Base-by-base conservation (phyloP, 2,797 vertebrate genomes). In the Propithecus perrieri region DNA sequence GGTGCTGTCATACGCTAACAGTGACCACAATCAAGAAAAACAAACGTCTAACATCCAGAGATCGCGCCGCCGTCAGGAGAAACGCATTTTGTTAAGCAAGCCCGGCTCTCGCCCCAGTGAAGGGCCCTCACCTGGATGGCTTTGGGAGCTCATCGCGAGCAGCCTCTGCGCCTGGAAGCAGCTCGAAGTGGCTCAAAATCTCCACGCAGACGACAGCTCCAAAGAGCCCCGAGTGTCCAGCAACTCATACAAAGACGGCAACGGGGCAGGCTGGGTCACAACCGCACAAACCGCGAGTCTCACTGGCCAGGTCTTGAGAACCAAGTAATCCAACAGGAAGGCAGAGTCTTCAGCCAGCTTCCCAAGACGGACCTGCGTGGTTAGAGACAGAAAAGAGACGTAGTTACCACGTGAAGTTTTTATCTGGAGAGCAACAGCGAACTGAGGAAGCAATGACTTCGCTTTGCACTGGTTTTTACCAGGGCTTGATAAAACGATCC, bases 71-170 rank as follows among this genome's bases (percentile, higher is more conserved):
- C 4, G 28, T 3, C 53, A 1, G 12, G 13, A n/a, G n/a, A 1
- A 30, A 13, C 8, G 10, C n/a, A 2, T 13, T 24, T 26, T 61
- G 46, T 22, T 18, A 5, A 46, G 17, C 30, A 7, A 5, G 69
- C 41, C 28, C 5, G 0, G 8, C 69, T 8, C 1, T 22, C 7
- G 55, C 55, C 55, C 3, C 9, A 26, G 22, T 4, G 22, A 3
- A 11, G 55, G 22, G 53, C 78, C 78, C 98, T 98, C 98, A 99
- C 99, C 99, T 98, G 98, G 98, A 96, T 98, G 99, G 98, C 98
- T 98, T 98, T 99, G 98, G 96, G 99, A 98, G 98, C 98, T 99
- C 99, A 99, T 99, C 94, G 98, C 98, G 98, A 93, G 98, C 85
- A 94, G 85, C 0, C 97, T 98, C 94, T 48, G 91, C 93, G 95